A percentile compares a stretch with the other conserved stretches of the same genome.
These are phyloP conservation scores for Rhingia rostrata DNA, from an alignment of 2,888 invertebrate genomes.

Conservation along the genomic window DNA sequence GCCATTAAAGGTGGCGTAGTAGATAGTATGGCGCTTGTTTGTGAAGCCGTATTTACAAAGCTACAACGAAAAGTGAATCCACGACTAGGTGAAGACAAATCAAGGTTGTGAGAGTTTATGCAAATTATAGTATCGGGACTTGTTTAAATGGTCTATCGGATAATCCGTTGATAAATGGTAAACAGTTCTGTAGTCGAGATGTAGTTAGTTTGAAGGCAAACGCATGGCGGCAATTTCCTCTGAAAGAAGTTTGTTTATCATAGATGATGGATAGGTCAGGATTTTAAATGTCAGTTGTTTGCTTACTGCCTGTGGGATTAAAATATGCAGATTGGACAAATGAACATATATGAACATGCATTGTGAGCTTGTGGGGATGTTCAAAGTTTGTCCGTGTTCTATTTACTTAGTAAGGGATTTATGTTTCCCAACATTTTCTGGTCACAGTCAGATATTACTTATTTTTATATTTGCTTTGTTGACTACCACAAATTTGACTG, in stretches of 20 bases:
- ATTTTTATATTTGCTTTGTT: too few relatives aligned
- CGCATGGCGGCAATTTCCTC: conserved; percentile 45
- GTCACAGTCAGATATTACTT: too few relatives aligned
- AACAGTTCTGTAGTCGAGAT: neutral
- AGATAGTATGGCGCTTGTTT: neutral
- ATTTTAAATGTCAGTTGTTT: too few relatives aligned
- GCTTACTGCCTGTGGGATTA: too few relatives aligned
- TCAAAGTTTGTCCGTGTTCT: too few relatives aligned
- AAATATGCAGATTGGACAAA: too few relatives aligned
- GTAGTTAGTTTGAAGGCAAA: conserved; percentile 25
- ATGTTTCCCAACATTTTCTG: too few relatives aligned
- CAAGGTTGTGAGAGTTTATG: conserved; percentile 63
- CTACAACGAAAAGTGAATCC: conserved; percentile 26
- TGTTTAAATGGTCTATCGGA: conserved; percentile 34
- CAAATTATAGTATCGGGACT: conserved; percentile 54
- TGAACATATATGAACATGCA: too few relatives aligned
- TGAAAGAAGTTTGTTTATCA: neutral
- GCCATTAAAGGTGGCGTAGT: conserved; percentile 21
- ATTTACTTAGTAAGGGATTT: too few relatives aligned
- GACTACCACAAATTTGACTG: too few relatives aligned
- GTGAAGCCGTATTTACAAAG: neutral
- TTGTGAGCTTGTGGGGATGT: too few relatives aligned
- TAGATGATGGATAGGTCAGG: too few relatives aligned
- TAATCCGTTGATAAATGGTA: conserved; percentile 14
- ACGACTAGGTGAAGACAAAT: conserved; percentile 53